These are phyloP conservation scores for Vimba vimba DNA, from an alignment of 2,113 vertebrate species.

Conservation along the genomic window DNA sequence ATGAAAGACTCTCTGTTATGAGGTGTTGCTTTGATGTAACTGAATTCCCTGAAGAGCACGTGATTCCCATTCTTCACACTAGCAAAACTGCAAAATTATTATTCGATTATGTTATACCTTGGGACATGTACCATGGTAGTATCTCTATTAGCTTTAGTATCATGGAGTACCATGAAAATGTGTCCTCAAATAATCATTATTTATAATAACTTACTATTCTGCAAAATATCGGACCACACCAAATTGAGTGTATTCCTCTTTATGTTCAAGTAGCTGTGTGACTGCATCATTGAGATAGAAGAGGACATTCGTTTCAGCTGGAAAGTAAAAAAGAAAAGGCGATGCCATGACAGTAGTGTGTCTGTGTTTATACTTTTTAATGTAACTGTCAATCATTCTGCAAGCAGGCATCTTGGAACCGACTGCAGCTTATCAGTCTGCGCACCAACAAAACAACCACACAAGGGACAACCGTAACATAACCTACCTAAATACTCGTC, in stretches of 20 bases:
- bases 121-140: not conserved
- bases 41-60: slow-evolving; percentile 93
- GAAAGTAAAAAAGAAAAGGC: slow-evolving; percentile 51
- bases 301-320: slow-evolving; percentile 88
- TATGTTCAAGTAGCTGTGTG: slow-evolving; percentile 91
- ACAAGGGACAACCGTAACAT: not conserved
- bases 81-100: slow-evolving; percentile 83
- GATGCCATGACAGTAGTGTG: not conserved
- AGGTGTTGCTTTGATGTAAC: slow-evolving; percentile 89
- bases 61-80: slow-evolving; percentile 94
- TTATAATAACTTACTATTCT: slow-evolving; percentile 88
- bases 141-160: not conserved
- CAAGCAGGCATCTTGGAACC: not conserved
- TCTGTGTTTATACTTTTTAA: not conserved
- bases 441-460: not conserved
- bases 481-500: slow-evolving; percentile 60
- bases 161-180: too few relatives aligned
- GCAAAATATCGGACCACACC: slow-evolving; percentile 92
- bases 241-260: slow-evolving; percentile 89
- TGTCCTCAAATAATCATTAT: too few relatives aligned
- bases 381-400: slow-evolving; percentile 17
- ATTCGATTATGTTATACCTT: slow-evolving; percentile 31
- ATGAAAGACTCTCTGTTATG: slow-evolving; percentile 92
- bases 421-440: not conserved
- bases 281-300: slow-evolving; percentile 95